These are phyloP conservation scores for Pogonomyrmex barbatus DNA, from an alignment of 1,140 invertebrate species.

Conservation along the genomic window DNA sequence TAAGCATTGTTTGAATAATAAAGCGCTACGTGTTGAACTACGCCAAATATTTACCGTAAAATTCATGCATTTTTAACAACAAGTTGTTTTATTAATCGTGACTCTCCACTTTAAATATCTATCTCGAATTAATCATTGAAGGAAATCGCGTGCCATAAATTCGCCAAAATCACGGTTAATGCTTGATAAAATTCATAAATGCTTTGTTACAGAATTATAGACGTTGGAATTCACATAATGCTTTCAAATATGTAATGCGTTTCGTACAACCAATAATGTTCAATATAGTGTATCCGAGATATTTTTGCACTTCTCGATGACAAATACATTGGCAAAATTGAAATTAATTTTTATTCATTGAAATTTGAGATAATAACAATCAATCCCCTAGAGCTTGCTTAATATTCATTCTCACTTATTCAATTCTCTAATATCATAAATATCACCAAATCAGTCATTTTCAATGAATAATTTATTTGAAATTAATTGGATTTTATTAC, in stretches of 20 bases:
- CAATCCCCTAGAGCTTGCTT: not conserved
- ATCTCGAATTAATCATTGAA: slow-evolving; percentile 33
- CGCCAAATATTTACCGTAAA: slow-evolving; percentile 46
- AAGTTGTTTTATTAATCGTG: slow-evolving; percentile 53
- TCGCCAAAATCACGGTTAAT: slow-evolving; percentile 22
- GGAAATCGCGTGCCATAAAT: slow-evolving; percentile 47
- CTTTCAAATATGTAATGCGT: slow-evolving; percentile 17
- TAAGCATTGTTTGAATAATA: slow-evolving; percentile 56
- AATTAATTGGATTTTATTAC: not conserved
- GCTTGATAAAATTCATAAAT: slow-evolving; percentile 43
- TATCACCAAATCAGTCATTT: not conserved
- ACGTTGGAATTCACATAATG: slow-evolving; percentile 12
- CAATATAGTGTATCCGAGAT: not conserved
- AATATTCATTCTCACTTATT: not conserved
- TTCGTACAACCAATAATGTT: not conserved
- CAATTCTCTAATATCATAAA: not conserved
- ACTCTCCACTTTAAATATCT: slow-evolving; percentile 31
- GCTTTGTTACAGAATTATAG: slow-evolving; percentile 35
- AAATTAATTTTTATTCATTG: slow-evolving; percentile 3
- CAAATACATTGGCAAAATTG: not conserved
- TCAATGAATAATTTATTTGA: not conserved
- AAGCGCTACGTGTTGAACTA: slow-evolving; percentile 36
- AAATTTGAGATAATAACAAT: not conserved
- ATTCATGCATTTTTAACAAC: slow-evolving; percentile 54
- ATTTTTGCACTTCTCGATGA: not conserved